Base-by-base conservation (phyloP, 2,797 vertebrate species). In the Sciurus carolinensis region DNA sequence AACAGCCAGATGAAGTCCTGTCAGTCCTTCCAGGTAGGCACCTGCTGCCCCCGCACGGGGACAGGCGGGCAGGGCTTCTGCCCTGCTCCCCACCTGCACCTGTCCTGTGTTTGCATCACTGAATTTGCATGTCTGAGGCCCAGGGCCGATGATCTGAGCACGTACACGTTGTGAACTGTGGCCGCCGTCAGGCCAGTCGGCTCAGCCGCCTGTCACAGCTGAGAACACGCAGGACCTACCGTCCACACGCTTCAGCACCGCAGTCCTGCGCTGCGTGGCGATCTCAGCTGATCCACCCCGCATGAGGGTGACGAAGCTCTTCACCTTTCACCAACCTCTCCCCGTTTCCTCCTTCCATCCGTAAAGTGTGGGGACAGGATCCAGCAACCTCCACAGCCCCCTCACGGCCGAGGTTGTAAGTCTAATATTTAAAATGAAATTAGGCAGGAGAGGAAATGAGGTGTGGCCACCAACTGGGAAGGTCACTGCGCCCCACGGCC, bases 1-100 rank as follows among this genome's bases (percentile, higher is more conserved):
- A 99, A 99, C 98, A 98, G 96, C 90, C 99, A 99, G 98, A 99
- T 99, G 99, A 99, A 99, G 98, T 98, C 98, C 91, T 99, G 98
- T 95, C 99, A 99, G 93, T 99, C 99, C 0, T 99, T 99, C 96
- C 99, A 99, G 99, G 99, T 99, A 97, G 94, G 97, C 84, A 0
- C 4, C 0, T 0, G 42, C 67, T n/a, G 13, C 4, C 54, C 0
- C 72, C 33, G 72, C 3, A 1, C 22, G 1, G 3, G 59, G 76
- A 39, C 3, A 33, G 24, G 39, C 14, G 0, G 1, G 18, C 0
- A 20, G 14, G 7, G 1, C 11, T 12, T 71, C 1, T 0, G 62
- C 0, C 5, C 30, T 7, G 26, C 14, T 15, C 22, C 22, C 36
- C 50, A 8, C 7, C 54, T 47, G 7, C 44, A 47, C 44, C 44